These are phyloP conservation scores for Phaenicophaeus curvirostris DNA, from an alignment of 2,797 vertebrate genomes.

Conservation along the genomic window DNA sequence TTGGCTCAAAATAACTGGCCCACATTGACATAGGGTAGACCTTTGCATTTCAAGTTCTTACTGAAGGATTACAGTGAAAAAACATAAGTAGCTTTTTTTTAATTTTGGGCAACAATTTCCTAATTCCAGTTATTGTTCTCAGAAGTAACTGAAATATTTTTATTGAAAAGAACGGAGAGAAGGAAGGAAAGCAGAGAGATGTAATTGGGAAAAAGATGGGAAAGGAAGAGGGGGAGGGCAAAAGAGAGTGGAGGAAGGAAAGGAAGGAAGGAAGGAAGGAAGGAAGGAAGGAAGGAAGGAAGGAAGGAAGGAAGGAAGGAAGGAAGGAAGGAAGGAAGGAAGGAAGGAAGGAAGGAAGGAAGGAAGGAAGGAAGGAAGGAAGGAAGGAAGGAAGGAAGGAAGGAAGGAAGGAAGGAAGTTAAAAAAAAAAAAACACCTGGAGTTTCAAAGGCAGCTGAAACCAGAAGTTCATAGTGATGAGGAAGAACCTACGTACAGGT, in stretches of 20 bases:
- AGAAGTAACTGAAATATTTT: neutral
- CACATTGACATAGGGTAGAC: neutral
- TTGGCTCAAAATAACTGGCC: neutral
- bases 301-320: neutral
- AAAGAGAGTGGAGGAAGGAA: too few species aligned
- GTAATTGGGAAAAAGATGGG: too few species aligned
- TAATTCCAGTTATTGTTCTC: neutral
- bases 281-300: neutral
- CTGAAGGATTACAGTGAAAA: neutral
- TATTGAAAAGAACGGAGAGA: neutral
- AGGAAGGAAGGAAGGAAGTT: too few species aligned
- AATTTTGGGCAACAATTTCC: neutral
- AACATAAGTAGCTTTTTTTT: neutral
- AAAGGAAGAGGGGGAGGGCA: too few species aligned
- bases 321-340: neutral
- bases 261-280: too few species aligned
- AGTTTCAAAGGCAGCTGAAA: neutral
- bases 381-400: too few species aligned
- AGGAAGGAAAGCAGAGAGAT: neutral
- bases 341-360: neutral
- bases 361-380: fast-evolving
- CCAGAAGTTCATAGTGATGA: neutral
- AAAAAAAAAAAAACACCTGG: neutral
- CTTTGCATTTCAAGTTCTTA: neutral
- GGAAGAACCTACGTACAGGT: neutral